Evolutionary conservation across 2,797 vertebrate genomes (phyloP), one percentile per base, ranked within the genome.

Genomic region (Taenioides sp.): DNA sequence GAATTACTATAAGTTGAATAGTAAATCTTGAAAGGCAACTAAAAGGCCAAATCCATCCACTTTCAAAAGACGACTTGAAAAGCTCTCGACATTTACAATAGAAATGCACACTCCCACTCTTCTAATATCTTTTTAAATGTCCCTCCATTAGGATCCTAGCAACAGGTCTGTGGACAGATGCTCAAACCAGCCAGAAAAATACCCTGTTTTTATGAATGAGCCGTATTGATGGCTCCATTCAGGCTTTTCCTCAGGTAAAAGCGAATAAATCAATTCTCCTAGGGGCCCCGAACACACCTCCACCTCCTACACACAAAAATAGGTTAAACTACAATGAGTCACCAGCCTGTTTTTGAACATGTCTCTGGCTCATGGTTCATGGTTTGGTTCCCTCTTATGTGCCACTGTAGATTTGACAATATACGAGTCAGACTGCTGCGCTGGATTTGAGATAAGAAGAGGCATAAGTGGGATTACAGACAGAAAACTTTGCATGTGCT

Each of bases 181-280:
- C 10, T 25, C 27, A 59, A 28, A 28, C 25, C 58, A 17, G 14
- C 6, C 14, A 25, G 28, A 34, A 34, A 62, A 37, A 62, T 4
- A 62, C 28, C 60, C 18, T n/a, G 60, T 11, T 62, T 61, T 62
- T 62, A 28, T 62, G 31, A 62, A 62, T 62, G 60, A 18, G 28
- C 0, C 4, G 2, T 11, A 62, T 0, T 37, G 60, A 2, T 4
- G 16, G 0, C 2, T 60, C 58, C 22, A 60, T 60, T 60, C 61
- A 62, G 37, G 20, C 60, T 37, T 34, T 28, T 37, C 10, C 18
- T 16, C 43, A 4, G 11, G 5, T n/a, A 37, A n/a, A 40, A 64
- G 37, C 1, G 22, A 64, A 64, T 37, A 43, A 64, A 64, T 43
- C 37, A 16, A 25, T 64, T 43, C 37, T 40, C 61, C 10, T 2